Base-by-base conservation (phyloP, 2,888 invertebrate species). In the Spodoptera picta region DNA sequence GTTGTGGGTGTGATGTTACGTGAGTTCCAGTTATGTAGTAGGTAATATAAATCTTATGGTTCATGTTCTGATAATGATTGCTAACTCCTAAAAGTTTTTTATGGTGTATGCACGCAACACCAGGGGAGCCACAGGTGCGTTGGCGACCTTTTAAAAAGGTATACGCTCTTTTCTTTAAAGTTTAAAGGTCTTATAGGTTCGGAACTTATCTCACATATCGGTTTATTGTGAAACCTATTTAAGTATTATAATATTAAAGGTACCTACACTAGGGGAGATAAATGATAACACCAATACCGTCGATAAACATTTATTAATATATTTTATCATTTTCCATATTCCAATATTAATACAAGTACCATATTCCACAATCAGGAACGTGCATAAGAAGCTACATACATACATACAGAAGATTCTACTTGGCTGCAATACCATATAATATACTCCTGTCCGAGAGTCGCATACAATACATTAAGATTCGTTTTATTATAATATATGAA, bases 281-380 rank as follows among this genome's bases (percentile, higher is more conserved):
- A 83, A 86, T 71, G 83, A 83, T 2, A 84, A 81, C 73, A 64
- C 68, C 41, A 64, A 72, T 68, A 31, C 90, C 85, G 86, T 94
- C 87, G 91, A 93, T 94, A 94, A 94, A 94, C 94, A 94, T 94
- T 94, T 94, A 94, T 92, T 94, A 92, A 91, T 93, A 93, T 91
- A 92, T 92, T 65, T 91, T 91, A 90, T 90, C 90, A 90, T 93
- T 93, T 89, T 91, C 85, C 90, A 92, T 93, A 92, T 92, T 91
- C 87, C 91, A 92, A 91, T 93, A 92, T 85, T 88, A 90, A 79
- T 92, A 92, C 86, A 89, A 87, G 88, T 88, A 90, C 81, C 84
- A 87, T 90, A 89, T 90, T 88, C 89, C 90, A 82, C 77, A 75
- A 81, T 82, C 80, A 86, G 90, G 90, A 90, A 89, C 87, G 83